These are phyloP conservation scores for Caenorhabditis sp. DNA, from an alignment of 2,888 invertebrate species.

Conservation along the genomic window DNA sequence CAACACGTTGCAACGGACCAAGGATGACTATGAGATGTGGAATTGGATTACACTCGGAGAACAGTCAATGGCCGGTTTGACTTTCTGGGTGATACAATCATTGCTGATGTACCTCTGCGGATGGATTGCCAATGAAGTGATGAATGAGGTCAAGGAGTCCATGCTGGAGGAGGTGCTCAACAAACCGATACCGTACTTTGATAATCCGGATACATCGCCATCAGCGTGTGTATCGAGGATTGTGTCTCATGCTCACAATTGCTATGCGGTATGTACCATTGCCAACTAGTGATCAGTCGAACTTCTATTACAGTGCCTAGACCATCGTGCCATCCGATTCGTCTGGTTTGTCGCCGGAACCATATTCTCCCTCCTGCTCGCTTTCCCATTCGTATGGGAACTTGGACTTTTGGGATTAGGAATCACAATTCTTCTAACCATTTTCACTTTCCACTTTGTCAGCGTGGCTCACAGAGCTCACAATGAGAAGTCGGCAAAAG, in stretches of 20 bases:
- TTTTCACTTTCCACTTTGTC: constrained; percentile 54
- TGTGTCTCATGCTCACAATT: constrained; percentile 51
- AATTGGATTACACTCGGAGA: constrained; percentile 44
- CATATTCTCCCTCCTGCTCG: constrained; percentile 62
- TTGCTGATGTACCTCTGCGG: constrained; percentile 59
- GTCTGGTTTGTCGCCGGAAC: constrained; percentile 63
- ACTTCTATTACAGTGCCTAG: constrained; percentile 69
- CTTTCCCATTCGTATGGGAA: constrained; percentile 68
- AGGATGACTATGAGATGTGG: constrained; percentile 57
- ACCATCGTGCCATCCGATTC: constrained; percentile 69
- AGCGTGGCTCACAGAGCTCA: constrained; percentile 49
- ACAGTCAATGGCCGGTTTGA: constrained; percentile 39
- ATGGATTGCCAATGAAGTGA: constrained; percentile 61
- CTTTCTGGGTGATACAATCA: constrained; percentile 42
- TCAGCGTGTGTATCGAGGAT: constrained; percentile 59
- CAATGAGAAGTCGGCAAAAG: constrained; percentile 58
- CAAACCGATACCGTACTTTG: constrained; percentile 63
- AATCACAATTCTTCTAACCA: constrained; percentile 57
- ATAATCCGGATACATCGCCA: constrained; percentile 57
- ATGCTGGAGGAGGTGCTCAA: constrained; percentile 53
- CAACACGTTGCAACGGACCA: constrained; percentile 43
- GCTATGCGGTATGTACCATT: constrained; percentile 63
- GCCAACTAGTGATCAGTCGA: too few species aligned
- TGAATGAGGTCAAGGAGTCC: constrained; percentile 54
- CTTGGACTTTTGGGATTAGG: constrained; percentile 53